Conservation (phyloP, 2,797 vertebrate genomes). For the Sebastes goodei region DNA sequence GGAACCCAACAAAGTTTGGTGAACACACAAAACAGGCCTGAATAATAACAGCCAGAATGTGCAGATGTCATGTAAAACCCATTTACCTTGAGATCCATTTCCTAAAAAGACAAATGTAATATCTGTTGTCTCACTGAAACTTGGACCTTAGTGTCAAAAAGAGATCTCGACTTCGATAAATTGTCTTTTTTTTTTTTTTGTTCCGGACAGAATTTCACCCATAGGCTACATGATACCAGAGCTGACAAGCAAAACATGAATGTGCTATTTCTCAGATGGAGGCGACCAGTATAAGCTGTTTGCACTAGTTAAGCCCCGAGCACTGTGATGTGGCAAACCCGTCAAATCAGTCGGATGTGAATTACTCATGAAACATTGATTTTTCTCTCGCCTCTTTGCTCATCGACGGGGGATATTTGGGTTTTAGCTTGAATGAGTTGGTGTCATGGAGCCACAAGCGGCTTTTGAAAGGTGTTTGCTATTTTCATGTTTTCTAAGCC, state of each 20-base stretch:
- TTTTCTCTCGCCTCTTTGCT: constrained; percentile 26
- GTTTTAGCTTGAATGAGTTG: constrained; percentile 8
- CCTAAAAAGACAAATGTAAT: constrained; percentile 30
- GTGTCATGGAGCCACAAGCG: not conserved
- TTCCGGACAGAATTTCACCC: constrained; percentile 22
- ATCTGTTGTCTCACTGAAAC: constrained; percentile 27
- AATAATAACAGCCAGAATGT: constrained; percentile 1
- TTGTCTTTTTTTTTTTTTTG: constrained; percentile 31
- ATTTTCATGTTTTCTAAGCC: constrained; percentile 19
- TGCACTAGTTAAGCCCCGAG: constrained; percentile 30
- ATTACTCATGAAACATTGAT: constrained; percentile 44
- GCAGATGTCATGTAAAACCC: constrained; percentile 17
- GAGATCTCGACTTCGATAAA: constrained; percentile 14
- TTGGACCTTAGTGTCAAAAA: not conserved
- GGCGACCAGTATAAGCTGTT: constrained; percentile 17
- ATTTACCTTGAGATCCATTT: not conserved
- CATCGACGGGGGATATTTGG: not conserved
- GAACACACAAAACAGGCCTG: not conserved
- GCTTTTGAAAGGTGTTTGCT: constrained; percentile 23
- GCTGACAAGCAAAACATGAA: constrained; percentile 30
- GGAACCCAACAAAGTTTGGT: not conserved
- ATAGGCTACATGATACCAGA: constrained; percentile 24
- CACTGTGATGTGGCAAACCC: constrained; percentile 24
- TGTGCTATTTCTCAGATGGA: not conserved
- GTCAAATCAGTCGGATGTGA: constrained; percentile 28